Percentiles rank a stretch among this genome's conserved stretches.
Conservation (phyloP, 2,113 vertebrate species). For the Microtus montanus region DNA sequence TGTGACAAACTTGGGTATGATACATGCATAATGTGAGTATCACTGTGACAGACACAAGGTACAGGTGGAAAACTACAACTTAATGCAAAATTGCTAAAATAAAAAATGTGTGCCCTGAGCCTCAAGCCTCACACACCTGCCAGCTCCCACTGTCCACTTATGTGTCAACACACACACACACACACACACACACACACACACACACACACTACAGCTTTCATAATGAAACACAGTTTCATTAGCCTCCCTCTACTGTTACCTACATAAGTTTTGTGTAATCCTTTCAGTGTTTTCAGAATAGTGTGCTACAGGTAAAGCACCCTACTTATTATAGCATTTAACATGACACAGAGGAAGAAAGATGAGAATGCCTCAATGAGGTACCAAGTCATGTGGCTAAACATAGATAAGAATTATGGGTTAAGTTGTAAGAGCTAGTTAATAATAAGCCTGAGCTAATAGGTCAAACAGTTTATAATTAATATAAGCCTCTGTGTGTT, state of each 20-base stretch:
- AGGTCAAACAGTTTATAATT: too few species aligned
- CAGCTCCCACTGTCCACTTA: neutral
- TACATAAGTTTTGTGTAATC: neutral
- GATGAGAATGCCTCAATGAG: too few species aligned
- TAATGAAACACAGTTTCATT: too few species aligned
- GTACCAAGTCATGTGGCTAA: too few species aligned
- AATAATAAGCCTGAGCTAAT: too few species aligned
- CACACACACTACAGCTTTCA: neutral
- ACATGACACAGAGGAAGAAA: too few species aligned
- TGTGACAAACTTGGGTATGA: neutral
- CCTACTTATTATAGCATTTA: conserved; percentile 17
- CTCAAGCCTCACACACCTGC: neutral
- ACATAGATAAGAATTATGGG: too few species aligned
- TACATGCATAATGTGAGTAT: neutral
- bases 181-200: too few species aligned
- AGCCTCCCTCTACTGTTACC: neutral
- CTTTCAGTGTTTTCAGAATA: neutral
- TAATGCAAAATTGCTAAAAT: neutral
- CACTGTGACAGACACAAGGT: neutral
- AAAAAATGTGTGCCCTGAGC: neutral
- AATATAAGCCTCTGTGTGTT: too few species aligned
- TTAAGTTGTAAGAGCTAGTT: too few species aligned
- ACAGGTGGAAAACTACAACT: conserved; percentile 10
- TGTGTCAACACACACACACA: neutral
- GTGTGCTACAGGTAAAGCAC: neutral